These are phyloP conservation scores for Pyrrhosoma nymphula DNA, from an alignment of 2,888 invertebrate genomes.

Conservation along the genomic window DNA sequence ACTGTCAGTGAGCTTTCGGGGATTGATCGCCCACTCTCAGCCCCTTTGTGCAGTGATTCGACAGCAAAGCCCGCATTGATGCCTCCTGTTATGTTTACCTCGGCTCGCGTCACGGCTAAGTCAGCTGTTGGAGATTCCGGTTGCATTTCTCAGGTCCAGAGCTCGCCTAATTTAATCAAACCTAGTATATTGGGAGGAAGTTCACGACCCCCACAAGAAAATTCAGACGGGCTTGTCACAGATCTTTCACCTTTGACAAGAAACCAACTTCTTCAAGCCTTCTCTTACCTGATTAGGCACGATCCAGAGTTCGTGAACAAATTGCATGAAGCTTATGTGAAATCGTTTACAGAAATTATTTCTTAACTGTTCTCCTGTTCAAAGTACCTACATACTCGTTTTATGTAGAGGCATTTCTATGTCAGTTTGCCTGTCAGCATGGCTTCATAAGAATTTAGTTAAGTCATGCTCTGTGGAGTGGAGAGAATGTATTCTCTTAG, in stretches of 20 bases:
- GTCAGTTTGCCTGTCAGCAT: neutral
- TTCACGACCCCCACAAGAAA: constrained; percentile 66
- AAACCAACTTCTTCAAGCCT: constrained; percentile 93
- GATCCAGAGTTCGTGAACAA: constrained; percentile 93
- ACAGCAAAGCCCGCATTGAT: constrained; percentile 84
- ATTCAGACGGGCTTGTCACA: constrained; percentile 68
- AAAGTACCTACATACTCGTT: neutral
- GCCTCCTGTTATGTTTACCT: constrained; percentile 92
- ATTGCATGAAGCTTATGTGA: constrained; percentile 95
- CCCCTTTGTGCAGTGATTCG: constrained; percentile 75
- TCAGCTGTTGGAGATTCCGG: constrained; percentile 70
- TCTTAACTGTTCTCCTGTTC: constrained; percentile 75
- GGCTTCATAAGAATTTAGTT: neutral
- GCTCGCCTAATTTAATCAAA: constrained; percentile 50
- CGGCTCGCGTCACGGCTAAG: constrained; percentile 78
- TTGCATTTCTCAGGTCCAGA: constrained; percentile 63
- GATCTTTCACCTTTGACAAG: constrained; percentile 88
- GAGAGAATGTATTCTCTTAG: neutral
- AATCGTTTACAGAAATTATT: constrained; percentile 86
- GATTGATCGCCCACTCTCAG: constrained; percentile 71
- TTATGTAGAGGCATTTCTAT: neutral
- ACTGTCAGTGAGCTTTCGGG: constrained; percentile 46
- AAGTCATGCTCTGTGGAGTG: neutral
- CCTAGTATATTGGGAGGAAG: constrained; percentile 45
- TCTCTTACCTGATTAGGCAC: constrained; percentile 91